These are phyloP conservation scores for Anhinga anhinga DNA, from an alignment of 2,113 vertebrate genomes.

Conservation along the genomic window DNA sequence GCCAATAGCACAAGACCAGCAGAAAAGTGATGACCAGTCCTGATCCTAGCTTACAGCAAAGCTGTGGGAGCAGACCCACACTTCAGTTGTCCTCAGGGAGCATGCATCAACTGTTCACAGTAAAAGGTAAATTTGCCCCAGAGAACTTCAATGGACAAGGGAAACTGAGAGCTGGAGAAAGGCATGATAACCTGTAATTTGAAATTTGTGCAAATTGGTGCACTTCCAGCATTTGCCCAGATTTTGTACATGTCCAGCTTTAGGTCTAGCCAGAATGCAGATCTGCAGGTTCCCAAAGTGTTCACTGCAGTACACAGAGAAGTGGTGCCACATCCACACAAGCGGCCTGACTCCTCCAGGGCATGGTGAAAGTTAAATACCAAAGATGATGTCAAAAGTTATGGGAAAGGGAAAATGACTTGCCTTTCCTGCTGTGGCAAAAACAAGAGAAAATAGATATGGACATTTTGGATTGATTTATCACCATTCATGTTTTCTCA, in stretches of 20 bases:
- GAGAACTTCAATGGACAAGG: background rate
- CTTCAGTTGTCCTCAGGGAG: background rate
- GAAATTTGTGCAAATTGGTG: background rate
- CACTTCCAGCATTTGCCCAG: background rate
- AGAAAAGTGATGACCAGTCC: background rate
- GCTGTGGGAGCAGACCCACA: background rate
- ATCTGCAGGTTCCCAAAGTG: fast-evolving
- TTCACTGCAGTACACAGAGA: background rate
- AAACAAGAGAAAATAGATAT: background rate
- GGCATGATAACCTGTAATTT: background rate
- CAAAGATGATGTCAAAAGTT: background rate
- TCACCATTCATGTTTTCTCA: background rate
- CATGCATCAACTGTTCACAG: background rate
- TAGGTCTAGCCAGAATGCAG: background rate
- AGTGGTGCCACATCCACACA: background rate
- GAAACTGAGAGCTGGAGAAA: background rate
- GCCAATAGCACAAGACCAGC: background rate
- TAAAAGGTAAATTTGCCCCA: background rate
- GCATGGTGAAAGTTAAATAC: background rate
- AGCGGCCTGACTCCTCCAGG: background rate
- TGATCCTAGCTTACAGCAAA: background rate
- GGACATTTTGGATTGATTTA: background rate
- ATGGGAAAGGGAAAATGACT: background rate
- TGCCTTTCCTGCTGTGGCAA: background rate
- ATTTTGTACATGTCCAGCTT: background rate